These are phyloP conservation scores for Acrocera orbiculus DNA, from an alignment of 2,888 invertebrate species.

Conservation along the genomic window DNA sequence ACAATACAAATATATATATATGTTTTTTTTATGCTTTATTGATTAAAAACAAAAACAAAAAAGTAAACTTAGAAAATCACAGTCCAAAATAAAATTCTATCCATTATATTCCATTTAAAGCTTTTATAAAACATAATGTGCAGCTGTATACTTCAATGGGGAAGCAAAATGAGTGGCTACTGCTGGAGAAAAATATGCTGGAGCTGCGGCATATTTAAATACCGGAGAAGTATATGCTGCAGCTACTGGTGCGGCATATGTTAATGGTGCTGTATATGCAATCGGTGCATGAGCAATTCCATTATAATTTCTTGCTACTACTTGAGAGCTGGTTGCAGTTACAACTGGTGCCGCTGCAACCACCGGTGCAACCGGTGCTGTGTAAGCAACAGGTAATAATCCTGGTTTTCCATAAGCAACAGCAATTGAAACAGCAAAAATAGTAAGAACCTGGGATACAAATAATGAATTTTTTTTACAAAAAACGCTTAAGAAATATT, in stretches of 20 bases:
- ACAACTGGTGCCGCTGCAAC: slow-evolving; percentile 24
- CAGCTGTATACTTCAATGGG: slow-evolving; percentile 4
- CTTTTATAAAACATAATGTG: neutral
- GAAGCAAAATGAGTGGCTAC: neutral
- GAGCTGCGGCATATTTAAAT: neutral
- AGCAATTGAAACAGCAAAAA: slow-evolving; percentile 1
- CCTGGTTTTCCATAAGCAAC: slow-evolving; percentile 2
- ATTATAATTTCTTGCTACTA: slow-evolving; percentile 43
- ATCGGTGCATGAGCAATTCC: slow-evolving; percentile 37
- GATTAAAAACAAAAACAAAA: too few species aligned
- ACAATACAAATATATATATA: too few species aligned
- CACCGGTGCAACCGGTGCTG: slow-evolving; percentile 32
- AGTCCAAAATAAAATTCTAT: too few species aligned
- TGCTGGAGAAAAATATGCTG: neutral
- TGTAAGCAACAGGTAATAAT: slow-evolving; percentile 10
- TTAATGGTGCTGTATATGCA: slow-evolving; percentile 22
- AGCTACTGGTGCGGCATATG: slow-evolving; percentile 19
- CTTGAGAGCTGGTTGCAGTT: slow-evolving; percentile 48
- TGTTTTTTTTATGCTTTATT: too few species aligned
- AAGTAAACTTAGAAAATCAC: too few species aligned
- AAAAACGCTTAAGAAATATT: neutral
- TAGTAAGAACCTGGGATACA: neutral
- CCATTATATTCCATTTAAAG: too few species aligned
- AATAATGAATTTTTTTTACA: too few species aligned
- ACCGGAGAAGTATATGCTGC: slow-evolving; percentile 14